Percentiles rank a stretch among this genome's conserved stretches.
phyloP scores from a whole-genome alignment of 2,113 vertebrate genomes.

The Ibidorhyncha struthersii region DNA sequence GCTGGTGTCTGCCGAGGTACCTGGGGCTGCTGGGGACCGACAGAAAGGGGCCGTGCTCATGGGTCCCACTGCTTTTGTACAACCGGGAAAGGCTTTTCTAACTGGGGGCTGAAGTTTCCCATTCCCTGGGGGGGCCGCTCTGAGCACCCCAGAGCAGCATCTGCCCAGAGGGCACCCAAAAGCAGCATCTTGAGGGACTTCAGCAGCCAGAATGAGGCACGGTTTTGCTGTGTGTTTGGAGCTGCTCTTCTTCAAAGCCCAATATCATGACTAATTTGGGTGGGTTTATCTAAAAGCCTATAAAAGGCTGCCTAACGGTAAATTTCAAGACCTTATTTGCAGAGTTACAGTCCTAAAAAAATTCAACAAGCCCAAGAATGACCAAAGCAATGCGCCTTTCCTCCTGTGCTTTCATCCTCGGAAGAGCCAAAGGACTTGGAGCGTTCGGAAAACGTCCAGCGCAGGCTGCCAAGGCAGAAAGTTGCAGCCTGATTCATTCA shows the following conservation, averaged over 20 bases:
- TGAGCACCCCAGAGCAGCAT: not conserved
- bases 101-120: not conserved
- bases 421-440: not conserved
- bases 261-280: not conserved
- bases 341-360: not conserved
- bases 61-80: not conserved
- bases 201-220: not conserved
- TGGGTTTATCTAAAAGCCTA: not conserved
- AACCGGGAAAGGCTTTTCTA: not conserved
- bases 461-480: not conserved
- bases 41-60: not conserved
- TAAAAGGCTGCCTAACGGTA: not conserved
- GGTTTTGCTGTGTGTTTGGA: not conserved
- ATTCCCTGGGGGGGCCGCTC: not conserved
- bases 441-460: rapidly evolving
- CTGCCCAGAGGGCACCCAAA: not conserved
- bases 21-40: not conserved
- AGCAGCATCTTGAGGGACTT: not conserved
- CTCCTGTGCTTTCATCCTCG: not conserved
- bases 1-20: rapidly evolving
- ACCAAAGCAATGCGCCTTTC: not conserved
- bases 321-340: not conserved
- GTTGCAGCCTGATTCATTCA: not conserved
- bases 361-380: not conserved
- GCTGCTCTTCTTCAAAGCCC: not conserved